Evolutionary conservation across 2,797 vertebrate genomes (phyloP), one percentile per base, ranked within the genome.

Genomic region (Eutrigla gurnardus): DNA sequence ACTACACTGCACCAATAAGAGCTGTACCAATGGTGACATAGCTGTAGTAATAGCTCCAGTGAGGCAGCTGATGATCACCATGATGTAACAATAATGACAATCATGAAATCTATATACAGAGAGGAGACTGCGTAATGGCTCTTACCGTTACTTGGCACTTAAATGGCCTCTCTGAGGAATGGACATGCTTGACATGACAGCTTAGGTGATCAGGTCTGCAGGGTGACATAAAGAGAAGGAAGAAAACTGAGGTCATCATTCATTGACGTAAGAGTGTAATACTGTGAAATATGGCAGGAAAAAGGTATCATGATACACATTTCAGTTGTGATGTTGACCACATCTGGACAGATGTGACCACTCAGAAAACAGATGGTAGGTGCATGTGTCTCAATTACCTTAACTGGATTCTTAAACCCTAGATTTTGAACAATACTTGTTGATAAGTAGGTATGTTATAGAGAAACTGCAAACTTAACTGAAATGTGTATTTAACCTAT

Each of bases 61-160:
- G 7, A 67, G 42, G 13, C 43, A 57, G 25, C 25, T 52, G 17
- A 55, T 63, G 33, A 46, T 54, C 37, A 25, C n/a, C 18, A 50
- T 60, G 37, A 50, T 60, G 37, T 4, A 40, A 54, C 6, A 61
- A 65, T 39, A 52, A 62, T 39, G 2, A 33, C 33, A 47, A 61
- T 39, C 15, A 46, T 49, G 8, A 17, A 47, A 36, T 10, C 14
- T 55, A 58, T 37, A 36, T 37, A 52, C 18, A 55, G 37, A 61
- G 14, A 18, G 15, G 12, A 57, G 35, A 36, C 39, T 0, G 5
- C 52, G 37, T 46, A 4, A 42, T 33, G 39, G 53, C 15, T 64
- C 93, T 93, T 95, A 96, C 95, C 94, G 97, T 98, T 95, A 99
- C 97, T 98, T 99, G 97, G 96, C 97, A 99, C 96, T 98, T 98